These are phyloP conservation scores for Scolopax bukidnonensis DNA, from an alignment of 2,797 vertebrate genomes.

Conservation along the genomic window DNA sequence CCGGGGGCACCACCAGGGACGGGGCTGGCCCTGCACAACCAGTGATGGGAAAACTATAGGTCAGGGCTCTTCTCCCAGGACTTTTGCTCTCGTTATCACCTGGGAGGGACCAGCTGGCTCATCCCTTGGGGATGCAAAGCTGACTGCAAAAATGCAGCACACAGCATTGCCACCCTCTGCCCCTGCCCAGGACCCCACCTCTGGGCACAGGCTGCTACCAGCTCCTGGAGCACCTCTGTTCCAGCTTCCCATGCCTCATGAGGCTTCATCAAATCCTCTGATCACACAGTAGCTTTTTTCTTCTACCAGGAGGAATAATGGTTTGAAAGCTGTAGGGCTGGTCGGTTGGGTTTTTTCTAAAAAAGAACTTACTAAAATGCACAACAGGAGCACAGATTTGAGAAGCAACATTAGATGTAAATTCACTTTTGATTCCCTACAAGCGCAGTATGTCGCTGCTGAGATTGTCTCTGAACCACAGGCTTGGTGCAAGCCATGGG, in stretches of 20 bases:
- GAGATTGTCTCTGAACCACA: neutral
- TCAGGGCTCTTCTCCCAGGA: rapidly evolving
- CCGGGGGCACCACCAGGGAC: rapidly evolving
- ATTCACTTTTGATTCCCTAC: neutral
- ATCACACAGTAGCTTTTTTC: neutral
- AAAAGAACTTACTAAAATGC: neutral
- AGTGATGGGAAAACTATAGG: neutral
- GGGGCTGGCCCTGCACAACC: rapidly evolving
- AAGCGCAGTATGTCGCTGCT: neutral
- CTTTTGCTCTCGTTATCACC: rapidly evolving
- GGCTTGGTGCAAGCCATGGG: neutral
- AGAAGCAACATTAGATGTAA: neutral
- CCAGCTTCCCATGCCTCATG: rapidly evolving
- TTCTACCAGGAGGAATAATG: neutral
- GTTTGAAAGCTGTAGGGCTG: neutral
- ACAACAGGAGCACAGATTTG: neutral
- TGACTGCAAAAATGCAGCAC: rapidly evolving
- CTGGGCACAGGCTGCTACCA: neutral
- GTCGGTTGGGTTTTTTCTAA: neutral
- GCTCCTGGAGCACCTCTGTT: neutral
- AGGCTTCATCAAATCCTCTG: neutral
- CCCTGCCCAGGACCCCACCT: neutral
- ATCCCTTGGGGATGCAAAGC: neutral
- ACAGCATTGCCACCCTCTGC: neutral
- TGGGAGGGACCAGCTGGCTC: neutral